Evolutionary conservation across 2,888 invertebrate genomes (phyloP).

Genomic region (Sicus ferrugineus): DNA sequence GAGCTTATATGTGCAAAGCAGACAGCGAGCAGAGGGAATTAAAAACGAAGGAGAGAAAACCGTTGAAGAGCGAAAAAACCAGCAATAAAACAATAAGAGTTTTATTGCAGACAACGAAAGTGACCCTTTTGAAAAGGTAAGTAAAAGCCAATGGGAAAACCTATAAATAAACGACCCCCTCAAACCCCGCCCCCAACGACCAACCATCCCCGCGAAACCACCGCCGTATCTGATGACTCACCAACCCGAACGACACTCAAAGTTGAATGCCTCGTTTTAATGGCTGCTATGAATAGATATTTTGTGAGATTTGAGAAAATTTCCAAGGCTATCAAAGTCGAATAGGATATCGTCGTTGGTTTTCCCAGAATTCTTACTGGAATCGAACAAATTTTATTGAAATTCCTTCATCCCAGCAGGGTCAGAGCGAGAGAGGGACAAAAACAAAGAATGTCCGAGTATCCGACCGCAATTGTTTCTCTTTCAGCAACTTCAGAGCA

Average conservation of each 20-base stretch:
- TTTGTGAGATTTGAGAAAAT: slow-evolving; percentile 16
- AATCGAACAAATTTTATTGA: slow-evolving; percentile 26
- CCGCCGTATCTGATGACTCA: too few species aligned
- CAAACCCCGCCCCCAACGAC: too few species aligned
- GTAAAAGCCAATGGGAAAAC: too few species aligned
- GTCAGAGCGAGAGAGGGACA: too few species aligned
- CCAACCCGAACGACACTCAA: neutral
- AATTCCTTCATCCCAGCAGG: slow-evolving; percentile 10
- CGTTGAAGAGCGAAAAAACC: slow-evolving; percentile 32
- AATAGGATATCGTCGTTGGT: neutral
- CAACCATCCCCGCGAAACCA: neutral
- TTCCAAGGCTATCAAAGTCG: neutral
- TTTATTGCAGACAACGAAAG: neutral
- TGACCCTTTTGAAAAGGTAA: slow-evolving; percentile 6
- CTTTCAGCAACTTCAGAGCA: slow-evolving; percentile 15
- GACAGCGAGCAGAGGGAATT: too few species aligned
- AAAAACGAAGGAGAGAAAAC: slow-evolving; percentile 17
- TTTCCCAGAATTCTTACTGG: neutral
- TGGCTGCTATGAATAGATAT: slow-evolving; percentile 16
- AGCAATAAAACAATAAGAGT: slow-evolving; percentile 27
- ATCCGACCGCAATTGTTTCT: slow-evolving; percentile 17
- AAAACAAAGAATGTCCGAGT: neutral
- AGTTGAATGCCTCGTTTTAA: slow-evolving; percentile 3
- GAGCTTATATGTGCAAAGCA: slow-evolving; percentile 38
- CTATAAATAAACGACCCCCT: too few species aligned